Evolutionary conservation across 2,888 invertebrate species (phyloP), one percentile per base, ranked within the genome.

Genomic region (Scelioninae gen. 2): DNA sequence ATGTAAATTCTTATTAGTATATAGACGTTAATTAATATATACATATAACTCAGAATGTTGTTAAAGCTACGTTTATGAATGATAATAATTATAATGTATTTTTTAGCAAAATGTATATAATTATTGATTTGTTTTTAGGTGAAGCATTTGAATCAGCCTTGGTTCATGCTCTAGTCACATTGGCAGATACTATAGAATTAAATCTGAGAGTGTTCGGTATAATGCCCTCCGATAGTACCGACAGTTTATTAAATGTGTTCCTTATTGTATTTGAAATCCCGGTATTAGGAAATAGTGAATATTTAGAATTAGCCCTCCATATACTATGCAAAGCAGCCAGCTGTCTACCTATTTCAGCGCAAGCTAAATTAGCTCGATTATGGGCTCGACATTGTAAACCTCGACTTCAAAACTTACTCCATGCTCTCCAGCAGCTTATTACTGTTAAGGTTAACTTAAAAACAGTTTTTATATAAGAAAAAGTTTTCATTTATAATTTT

Each of bases 371-470:
- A 57, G 95, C 94, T 0, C 89, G 91, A 0, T 90, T 93, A 10
- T 96, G 96, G 96, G 91, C 94, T 0, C 89, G 89, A 37, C 90
- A 92, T 78, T 91, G 91, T 80, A 90, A 90, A 76, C 78, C 84
- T 10, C 87, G 88, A 65, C 87, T 95, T 45, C 90, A 90, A 18
- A 90, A 89, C 77, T 89, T 94, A 52, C 84, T 95, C 68, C 92
- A 94, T 82, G 91, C 93, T 18, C 87, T 96, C 13, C 97, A 97
- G 81, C 96, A 96, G 83, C 89, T 96, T 43, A 94, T 97, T 76
- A 96, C 96, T 0, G 88, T 96, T 15, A 90, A 93, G 83, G 85
- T 84, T 76, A 57, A 25, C n/a, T n/a, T n/a, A n/a, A n/a, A n/a
- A n/a, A n/a, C n/a, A n/a, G n/a, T n/a, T n/a, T n/a, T n/a, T n/a